Percentiles rank a stretch among this genome's conserved stretches.
Conservation (phyloP, 2,888 invertebrate genomes). For the Amphipoea oculea region DNA sequence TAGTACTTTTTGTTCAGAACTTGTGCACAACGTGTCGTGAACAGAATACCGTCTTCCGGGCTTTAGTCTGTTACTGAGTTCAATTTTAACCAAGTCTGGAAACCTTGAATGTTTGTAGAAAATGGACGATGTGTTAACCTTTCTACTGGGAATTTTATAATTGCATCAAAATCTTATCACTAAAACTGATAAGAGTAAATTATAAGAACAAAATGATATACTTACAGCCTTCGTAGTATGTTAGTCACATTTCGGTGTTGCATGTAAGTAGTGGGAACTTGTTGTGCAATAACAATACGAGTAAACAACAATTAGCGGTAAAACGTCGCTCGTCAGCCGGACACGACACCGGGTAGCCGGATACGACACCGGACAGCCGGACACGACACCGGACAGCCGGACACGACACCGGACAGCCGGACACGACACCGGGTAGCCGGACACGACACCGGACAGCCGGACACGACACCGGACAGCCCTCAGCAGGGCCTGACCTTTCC, state of each 20-base stretch:
- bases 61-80: neutral
- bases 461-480: constrained; percentile 17
- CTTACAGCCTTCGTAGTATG: neutral
- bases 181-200: neutral
- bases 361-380: constrained; percentile 1
- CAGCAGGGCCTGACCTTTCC: constrained; percentile 44
- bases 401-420: neutral
- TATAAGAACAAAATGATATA: neutral
- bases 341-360: neutral
- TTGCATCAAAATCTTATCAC: neutral
- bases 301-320: constrained; percentile 20
- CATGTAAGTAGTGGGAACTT: neutral
- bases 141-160: neutral
- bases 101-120: neutral
- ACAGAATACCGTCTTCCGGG: neutral
- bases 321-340: constrained; percentile 17
- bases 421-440: neutral
- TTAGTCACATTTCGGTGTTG: neutral
- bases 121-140: neutral
- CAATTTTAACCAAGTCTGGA: neutral
- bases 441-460: constrained; percentile 1
- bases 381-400: constrained; percentile 21
- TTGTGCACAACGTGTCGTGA: neutral
- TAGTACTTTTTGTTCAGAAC: neutral
- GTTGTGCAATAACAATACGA: constrained; percentile 5